phyloP scores from a whole-genome alignment of 2,888 invertebrate genomes.

The Aspidiotus rigidus region DNA sequence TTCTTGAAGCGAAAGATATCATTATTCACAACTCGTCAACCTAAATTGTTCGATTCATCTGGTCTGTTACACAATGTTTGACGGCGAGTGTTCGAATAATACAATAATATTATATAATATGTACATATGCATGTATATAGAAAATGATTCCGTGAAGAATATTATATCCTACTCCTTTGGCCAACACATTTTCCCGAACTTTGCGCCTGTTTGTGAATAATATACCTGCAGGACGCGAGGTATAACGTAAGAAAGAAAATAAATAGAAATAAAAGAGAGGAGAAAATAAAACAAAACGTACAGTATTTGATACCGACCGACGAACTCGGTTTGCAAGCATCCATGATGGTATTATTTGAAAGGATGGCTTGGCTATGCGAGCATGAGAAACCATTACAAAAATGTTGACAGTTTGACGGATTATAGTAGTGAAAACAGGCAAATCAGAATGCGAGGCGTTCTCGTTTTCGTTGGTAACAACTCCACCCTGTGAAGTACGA shows the following conservation, averaged over 20 bases:
- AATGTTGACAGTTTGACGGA: slow-evolving; percentile 33
- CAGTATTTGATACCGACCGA: background rate
- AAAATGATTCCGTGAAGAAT: no score
- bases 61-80: no score
- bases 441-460: slow-evolving; percentile 32
- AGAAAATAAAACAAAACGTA: background rate
- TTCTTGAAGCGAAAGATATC: no score
- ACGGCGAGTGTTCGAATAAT: no score
- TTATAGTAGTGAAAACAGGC: slow-evolving; percentile 25
- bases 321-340: background rate
- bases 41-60: no score
- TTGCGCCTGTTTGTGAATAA: no score
- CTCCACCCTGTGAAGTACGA: slow-evolving; percentile 20
- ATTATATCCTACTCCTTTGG: no score
- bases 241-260: background rate
- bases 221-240: background rate
- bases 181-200: no score
- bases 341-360: slow-evolving; percentile 29
- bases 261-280: background rate
- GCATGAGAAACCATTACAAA: slow-evolving; percentile 31
- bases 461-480: slow-evolving; percentile 6
- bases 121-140: no score
- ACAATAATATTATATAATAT: no score
- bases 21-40: no score
- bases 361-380: background rate